Evolutionary conservation across 2,113 vertebrate genomes (phyloP), one percentile per base, ranked within the genome.

Genomic region (Oncorhynchus mykiss): DNA sequence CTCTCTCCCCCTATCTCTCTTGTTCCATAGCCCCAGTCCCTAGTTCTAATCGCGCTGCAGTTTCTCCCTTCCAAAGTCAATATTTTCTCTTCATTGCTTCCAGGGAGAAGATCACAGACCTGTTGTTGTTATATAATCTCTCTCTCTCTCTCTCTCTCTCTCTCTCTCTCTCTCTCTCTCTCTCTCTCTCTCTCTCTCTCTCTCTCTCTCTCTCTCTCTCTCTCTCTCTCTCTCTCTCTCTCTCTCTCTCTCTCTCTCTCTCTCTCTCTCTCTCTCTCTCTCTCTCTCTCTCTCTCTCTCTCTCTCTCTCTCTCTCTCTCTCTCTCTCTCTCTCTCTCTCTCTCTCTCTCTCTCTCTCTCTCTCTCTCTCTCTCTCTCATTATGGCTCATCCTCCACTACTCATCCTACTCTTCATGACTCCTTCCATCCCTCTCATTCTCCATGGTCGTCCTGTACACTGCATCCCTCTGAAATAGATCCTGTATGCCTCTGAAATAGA

Each of bases 41-140:
- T 81, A 20, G n/a, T 85, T 22, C 83, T 81, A 65, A 77, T 84
- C 83, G 75, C 57, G 7, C 82, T 88, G 86, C 90, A 89, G 81
- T 91, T 90, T 89, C 85, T 88, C 86, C 72, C 31, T 84, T 87
- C 80, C 84, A 88, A 87, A 91, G 90, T 92, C 92, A 93, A 91
- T 90, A 92, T 92, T 91, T 87, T 86, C 84, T 81, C 82, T 87
- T 87, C 76, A 87, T 87, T 83, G 86, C 88, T 89, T 81, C 34
- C 74, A 83, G 80, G 83, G 78, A 81, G 79, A 86, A 68, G 39
- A 45, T 9, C 78, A 74, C 59, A 69, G 79, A 88, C 85, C 85
- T 75, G 80, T 79, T 69, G 78, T 84, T 80, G 24, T 90, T 90
- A 88, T 73, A 80, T 77, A 90, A 90, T 73, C 69, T 72, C 68